Conservation (phyloP, 2,113 vertebrate genomes). For the Peromyscus californicus region DNA sequence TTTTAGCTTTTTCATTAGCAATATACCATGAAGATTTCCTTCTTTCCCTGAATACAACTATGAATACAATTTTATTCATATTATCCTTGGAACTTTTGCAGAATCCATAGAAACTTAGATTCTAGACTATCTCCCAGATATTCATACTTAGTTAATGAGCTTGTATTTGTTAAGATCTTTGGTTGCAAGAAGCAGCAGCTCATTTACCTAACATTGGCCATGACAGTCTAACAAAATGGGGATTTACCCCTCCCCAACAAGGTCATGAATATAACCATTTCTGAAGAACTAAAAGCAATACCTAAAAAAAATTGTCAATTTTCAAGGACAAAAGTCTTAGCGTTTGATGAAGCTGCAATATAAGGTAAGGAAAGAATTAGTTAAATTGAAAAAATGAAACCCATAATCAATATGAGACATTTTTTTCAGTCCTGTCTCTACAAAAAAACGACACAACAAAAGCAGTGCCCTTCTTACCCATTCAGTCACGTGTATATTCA, state of each 20-base stretch:
- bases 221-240: background rate
- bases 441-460: background rate
- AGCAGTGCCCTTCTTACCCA: background rate
- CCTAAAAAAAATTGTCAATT: background rate
- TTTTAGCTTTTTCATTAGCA: background rate
- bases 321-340: background rate
- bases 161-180: background rate
- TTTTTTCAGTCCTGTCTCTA: background rate
- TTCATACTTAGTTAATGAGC: background rate
- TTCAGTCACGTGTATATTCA: background rate
- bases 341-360: background rate
- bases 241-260: background rate
- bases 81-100: background rate
- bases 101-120: background rate
- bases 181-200: background rate
- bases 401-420: background rate
- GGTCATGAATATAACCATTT: background rate
- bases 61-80: background rate
- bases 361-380: background rate
- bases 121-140: background rate
- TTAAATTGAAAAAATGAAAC: background rate
- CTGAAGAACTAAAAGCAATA: background rate
- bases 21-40: background rate
- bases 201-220: background rate
- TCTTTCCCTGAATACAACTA: background rate